These are phyloP conservation scores for Zeugodacus cucurbitae DNA, from an alignment of 1,140 invertebrate species.

Conservation along the genomic window DNA sequence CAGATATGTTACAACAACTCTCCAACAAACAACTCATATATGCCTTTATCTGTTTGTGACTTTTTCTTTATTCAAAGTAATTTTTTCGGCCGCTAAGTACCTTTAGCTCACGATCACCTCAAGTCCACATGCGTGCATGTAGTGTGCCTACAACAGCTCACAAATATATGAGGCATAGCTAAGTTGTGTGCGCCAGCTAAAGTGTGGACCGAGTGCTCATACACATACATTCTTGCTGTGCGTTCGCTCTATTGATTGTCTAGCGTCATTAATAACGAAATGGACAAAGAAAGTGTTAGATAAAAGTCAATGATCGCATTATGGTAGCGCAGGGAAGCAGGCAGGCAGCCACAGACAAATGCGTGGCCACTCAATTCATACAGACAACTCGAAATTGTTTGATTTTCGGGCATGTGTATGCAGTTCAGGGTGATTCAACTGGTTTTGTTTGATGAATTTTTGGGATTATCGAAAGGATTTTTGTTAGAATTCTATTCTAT, in stretches of 20 bases:
- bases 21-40: background rate
- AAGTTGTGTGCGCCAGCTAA: background rate
- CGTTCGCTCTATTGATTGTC: background rate
- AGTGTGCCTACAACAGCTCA: background rate
- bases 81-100: background rate
- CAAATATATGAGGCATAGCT: background rate
- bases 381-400: background rate
- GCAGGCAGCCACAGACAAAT: background rate
- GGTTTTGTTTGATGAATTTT: background rate
- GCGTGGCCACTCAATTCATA: background rate
- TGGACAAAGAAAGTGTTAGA: conserved; percentile 29
- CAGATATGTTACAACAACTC: background rate
- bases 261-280: conserved; percentile 13
- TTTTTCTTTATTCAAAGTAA: background rate
- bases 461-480: background rate
- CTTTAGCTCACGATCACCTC: background rate
- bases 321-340: background rate
- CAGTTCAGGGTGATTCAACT: background rate
- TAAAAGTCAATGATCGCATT: conserved; percentile 42
- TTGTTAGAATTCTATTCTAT: too few relatives aligned
- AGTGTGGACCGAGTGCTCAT: background rate
- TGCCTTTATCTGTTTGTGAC: background rate
- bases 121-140: background rate
- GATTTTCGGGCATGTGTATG: background rate
- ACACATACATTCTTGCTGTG: background rate